Conservation (phyloP, 2,113 vertebrate species). For the Ellobius talpinus region DNA sequence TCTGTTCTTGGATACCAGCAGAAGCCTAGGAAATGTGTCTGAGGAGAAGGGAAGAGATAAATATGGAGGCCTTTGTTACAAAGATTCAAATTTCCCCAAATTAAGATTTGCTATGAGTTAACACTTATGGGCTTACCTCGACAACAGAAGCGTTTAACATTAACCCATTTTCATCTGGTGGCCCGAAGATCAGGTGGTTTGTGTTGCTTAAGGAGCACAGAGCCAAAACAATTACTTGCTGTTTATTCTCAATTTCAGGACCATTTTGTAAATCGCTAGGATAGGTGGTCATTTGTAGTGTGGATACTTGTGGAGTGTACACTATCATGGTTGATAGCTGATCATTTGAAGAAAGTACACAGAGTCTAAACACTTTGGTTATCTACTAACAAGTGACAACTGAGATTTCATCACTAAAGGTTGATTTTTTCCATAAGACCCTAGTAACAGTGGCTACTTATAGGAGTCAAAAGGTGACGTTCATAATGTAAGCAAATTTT, state of each 20-base stretch:
- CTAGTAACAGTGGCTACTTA: slow-evolving; percentile 26
- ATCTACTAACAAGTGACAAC: not conserved
- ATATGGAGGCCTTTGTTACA: slow-evolving; percentile 41
- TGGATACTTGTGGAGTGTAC: not conserved
- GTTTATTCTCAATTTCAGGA: slow-evolving; percentile 50
- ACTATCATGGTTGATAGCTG: not conserved
- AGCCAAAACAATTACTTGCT: slow-evolving; percentile 3
- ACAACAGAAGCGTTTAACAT: slow-evolving; percentile 61
- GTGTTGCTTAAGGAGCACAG: not conserved
- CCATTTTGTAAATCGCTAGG: slow-evolving; percentile 34
- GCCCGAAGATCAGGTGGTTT: not conserved
- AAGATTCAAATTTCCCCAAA: slow-evolving; percentile 49
- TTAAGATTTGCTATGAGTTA: slow-evolving; percentile 69
- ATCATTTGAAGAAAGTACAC: slow-evolving; percentile 37
- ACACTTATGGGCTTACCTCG: slow-evolving; percentile 42
- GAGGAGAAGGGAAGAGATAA: slow-evolving; percentile 64
- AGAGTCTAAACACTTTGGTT: slow-evolving; percentile 40
- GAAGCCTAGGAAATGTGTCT: slow-evolving; percentile 53
- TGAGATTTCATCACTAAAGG: slow-evolving; percentile 50
- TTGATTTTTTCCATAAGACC: slow-evolving; percentile 40
- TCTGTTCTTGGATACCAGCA: slow-evolving; percentile 27
- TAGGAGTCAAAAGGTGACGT: not conserved
- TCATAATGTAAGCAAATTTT: not conserved
- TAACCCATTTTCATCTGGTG: slow-evolving; percentile 41
- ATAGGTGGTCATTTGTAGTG: not conserved